Conservation (phyloP, 2,113 vertebrate genomes). For the Myotis brandtii region DNA sequence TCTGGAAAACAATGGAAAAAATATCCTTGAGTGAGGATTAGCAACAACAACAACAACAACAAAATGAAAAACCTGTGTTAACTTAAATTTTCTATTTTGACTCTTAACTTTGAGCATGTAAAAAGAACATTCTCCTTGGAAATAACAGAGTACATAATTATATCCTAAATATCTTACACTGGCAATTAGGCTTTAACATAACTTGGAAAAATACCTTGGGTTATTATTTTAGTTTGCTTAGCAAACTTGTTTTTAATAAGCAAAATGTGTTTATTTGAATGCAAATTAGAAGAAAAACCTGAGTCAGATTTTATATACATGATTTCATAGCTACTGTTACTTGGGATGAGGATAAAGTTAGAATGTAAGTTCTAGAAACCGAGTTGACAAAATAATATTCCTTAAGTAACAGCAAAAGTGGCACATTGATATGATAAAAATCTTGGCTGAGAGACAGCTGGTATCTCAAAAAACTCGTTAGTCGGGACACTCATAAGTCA, state of each 20-base stretch:
- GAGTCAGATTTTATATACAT: not conserved
- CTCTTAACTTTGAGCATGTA: not conserved
- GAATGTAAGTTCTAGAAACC: not conserved
- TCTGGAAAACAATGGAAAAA: too few species aligned
- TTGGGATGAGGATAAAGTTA: not conserved
- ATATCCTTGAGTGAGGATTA: too few species aligned
- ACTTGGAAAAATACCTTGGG: not conserved
- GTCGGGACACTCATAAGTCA: too few species aligned
- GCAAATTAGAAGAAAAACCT: not conserved
- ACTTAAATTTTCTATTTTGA: not conserved
- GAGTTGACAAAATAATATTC: not conserved
- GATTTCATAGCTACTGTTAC: not conserved
- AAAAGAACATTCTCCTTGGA: not conserved
- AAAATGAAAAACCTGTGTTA: not conserved
- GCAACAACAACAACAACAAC: too few species aligned
- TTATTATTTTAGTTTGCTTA: not conserved
- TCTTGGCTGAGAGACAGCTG: not conserved
- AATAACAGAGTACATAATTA: not conserved
- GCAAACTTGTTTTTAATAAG: not conserved
- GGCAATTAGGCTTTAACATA: not conserved
- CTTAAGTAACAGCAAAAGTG: not conserved
- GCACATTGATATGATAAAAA: not conserved
- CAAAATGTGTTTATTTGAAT: not conserved
- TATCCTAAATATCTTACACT: not conserved
- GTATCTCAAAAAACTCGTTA: too few species aligned